Base-by-base conservation (phyloP, 2,888 invertebrate species). In the Holacanthella duospinosa region DNA sequence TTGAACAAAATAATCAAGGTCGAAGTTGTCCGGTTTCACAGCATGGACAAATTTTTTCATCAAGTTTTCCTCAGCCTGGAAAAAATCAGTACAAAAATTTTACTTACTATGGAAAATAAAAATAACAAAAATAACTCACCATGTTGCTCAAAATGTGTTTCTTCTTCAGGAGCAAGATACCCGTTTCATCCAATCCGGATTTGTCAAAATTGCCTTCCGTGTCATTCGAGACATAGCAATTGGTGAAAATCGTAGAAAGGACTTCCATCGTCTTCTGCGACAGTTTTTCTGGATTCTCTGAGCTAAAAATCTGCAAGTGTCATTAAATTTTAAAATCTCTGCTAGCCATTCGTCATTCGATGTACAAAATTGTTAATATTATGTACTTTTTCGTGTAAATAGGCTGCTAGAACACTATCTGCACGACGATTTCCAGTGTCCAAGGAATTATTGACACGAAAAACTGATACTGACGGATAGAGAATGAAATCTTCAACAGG, bases 401-500 rank as follows among this genome's bases (percentile, higher is more conserved):
- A 56, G 6, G 6, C n/a, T 9, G 29, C 4, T 9, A 56, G 12
- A 16, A 28, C 25, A n/a, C 6, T 28, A 12, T 24, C 28, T 12
- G 56, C 56, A 6, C 28, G 26, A 27, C 26, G 56, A 25, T 56
- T n/a, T 9, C 28, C 56, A 56, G 29, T 56, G n/a, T 24, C 28
- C 26, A 56, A 28, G 6, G 4, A 6, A 16, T 58, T 56, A 43
- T 29, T 57, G 16, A 64, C 62, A 1, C 57, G 55, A 21, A 29
- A 61, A 1, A 64, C 66, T 19, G 29, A 58, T 3, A 66, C 64
- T 9, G 53, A 57, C 43, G 64, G 64, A 54, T 64, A 64, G 12
- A 64, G 57, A 6, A 63, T 59, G 28, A 58, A 66, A 48, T 64
- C 64, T 28, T 66, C 66, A 19, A 63, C 43, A 2, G 66, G 64